A percentile compares a stretch with the other conserved stretches of the same genome.
phyloP scores from a whole-genome alignment of 1,140 invertebrate genomes.

The Tetramorium alpestre region DNA sequence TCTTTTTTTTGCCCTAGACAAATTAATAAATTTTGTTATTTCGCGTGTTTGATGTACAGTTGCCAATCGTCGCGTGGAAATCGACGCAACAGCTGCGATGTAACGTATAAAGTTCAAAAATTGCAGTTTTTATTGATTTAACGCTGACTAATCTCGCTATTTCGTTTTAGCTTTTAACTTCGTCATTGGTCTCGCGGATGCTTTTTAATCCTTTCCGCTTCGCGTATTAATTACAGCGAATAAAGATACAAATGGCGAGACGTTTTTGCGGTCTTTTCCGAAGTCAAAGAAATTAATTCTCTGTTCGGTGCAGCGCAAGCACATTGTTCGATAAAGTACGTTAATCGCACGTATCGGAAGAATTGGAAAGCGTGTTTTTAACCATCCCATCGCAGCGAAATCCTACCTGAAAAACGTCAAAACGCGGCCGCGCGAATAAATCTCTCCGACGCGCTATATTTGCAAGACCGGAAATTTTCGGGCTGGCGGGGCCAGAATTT shows the following conservation, averaged over 20 bases:
- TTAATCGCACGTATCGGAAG: constrained; percentile 21
- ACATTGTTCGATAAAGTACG: neutral
- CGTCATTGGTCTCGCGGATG: neutral
- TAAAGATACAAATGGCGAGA: neutral
- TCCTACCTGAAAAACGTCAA: constrained; percentile 47
- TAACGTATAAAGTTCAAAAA: neutral
- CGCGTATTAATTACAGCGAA: neutral
- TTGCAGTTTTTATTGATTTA: constrained; percentile 18
- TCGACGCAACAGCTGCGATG: neutral
- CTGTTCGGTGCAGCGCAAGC: neutral
- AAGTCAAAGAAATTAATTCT: neutral
- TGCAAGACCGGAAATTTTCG: constrained; percentile 43
- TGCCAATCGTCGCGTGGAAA: neutral
- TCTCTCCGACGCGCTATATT: constrained; percentile 39
- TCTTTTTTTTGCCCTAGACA: neutral
- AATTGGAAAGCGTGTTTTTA: neutral
- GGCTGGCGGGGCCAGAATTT: constrained; percentile 25
- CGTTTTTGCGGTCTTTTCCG: neutral
- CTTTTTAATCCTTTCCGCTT: neutral
- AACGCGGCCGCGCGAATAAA: constrained; percentile 46
- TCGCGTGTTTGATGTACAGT: neutral
- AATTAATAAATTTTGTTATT: constrained; percentile 47
- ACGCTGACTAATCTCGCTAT: neutral
- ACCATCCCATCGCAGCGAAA: neutral
- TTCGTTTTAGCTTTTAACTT: neutral